A percentile compares a stretch with the other conserved stretches of the same genome.
phyloP scores from a whole-genome alignment of 2,888 invertebrate species.

The Andrena dorsata region DNA sequence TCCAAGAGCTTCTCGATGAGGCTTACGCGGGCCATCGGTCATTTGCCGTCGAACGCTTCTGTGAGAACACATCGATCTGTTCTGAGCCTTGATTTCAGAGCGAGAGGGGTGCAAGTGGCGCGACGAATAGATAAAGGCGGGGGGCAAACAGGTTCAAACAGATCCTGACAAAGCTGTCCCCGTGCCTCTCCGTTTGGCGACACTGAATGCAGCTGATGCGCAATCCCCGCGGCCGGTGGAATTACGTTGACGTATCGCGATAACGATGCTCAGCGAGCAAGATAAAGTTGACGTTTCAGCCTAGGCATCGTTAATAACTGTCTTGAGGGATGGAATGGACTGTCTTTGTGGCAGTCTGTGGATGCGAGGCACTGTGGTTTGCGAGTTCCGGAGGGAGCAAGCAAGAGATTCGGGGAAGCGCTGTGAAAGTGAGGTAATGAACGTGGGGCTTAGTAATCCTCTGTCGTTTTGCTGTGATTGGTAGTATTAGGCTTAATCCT shows the following conservation, averaged over 20 bases:
- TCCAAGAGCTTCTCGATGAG: slow-evolving; percentile 37
- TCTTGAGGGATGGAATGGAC: background rate
- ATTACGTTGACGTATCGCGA: slow-evolving; percentile 30
- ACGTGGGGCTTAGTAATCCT: no score
- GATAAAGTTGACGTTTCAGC: slow-evolving; percentile 28
- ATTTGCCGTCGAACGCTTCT: slow-evolving; percentile 39
- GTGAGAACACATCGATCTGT: slow-evolving; percentile 16
- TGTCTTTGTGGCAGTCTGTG: background rate
- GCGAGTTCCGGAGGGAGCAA: background rate
- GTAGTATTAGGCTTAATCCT: no score
- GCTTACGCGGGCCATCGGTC: slow-evolving; percentile 39
- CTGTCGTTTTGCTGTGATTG: no score
- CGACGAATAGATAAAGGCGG: slow-evolving; percentile 5
- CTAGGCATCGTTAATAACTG: slow-evolving; percentile 30
- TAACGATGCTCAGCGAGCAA: slow-evolving; percentile 1
- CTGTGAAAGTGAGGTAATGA: no score
- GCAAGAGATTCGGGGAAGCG: no score
- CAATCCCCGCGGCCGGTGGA: slow-evolving; percentile 6
- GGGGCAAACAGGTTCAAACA: slow-evolving; percentile 21
- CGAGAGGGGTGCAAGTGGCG: background rate
- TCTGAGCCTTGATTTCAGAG: slow-evolving; percentile 12
- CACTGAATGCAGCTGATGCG: slow-evolving; percentile 27
- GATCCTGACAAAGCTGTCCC: slow-evolving; percentile 2
- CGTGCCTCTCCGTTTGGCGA: slow-evolving; percentile 24
- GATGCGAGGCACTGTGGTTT: background rate